Percentiles rank a stretch among this genome's conserved stretches.
These are phyloP conservation scores for Lasiurus cinereus DNA, from an alignment of 2,113 vertebrate species.

Conservation along the genomic window DNA sequence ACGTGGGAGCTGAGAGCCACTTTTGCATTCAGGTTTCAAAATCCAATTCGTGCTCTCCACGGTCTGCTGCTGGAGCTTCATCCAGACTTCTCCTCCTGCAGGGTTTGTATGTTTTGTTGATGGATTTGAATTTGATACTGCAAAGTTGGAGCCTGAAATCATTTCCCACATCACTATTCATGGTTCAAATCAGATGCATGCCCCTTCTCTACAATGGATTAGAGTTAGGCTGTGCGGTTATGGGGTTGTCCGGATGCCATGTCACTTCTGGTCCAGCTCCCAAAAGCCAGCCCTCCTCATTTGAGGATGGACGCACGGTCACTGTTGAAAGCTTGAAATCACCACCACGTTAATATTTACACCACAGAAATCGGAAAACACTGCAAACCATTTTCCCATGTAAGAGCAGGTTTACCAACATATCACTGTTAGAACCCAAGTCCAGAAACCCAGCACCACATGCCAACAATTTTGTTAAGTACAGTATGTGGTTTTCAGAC, in stretches of 20 bases:
- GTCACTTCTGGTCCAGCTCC: not conserved
- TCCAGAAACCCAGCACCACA: not conserved
- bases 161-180: conserved; percentile 10
- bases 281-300: not conserved
- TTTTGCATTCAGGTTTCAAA: conserved; percentile 9
- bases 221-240: not conserved
- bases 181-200: not conserved
- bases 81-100: not conserved
- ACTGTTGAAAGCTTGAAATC: not conserved
- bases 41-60: conserved; percentile 57
- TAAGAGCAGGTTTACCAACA: not conserved
- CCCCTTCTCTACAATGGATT: not conserved
- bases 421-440: not conserved
- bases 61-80: conserved; percentile 53
- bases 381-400: not conserved
- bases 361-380: not conserved
- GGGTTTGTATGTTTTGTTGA: conserved; percentile 60
- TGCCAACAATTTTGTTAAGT: not conserved
- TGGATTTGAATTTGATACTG: conserved; percentile 49
- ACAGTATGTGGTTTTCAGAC: not conserved
- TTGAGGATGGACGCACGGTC: not conserved
- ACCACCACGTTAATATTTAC: not conserved
- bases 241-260: too few species aligned
- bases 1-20: not conserved
- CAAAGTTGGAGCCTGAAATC: conserved; percentile 57